Conservation (phyloP, 2,797 vertebrate genomes). For the Enteromius anoplus region DNA sequence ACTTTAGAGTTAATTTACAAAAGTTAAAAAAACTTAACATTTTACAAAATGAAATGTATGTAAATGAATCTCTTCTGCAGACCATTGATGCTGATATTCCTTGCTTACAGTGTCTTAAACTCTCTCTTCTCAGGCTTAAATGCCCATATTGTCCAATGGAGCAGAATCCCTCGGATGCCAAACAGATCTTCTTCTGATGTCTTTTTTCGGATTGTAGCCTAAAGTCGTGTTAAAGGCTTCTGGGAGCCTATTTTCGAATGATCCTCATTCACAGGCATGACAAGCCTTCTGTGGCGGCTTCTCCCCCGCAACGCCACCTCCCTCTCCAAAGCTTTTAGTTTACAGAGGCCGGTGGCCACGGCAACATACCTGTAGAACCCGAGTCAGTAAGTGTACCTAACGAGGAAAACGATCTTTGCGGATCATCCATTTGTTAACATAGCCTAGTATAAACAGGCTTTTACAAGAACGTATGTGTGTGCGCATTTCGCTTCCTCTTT, state of each 20-base stretch:
- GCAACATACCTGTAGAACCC: slow-evolving; percentile 64
- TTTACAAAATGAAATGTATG: background rate
- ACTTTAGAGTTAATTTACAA: background rate
- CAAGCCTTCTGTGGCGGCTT: slow-evolving; percentile 53
- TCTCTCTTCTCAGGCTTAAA: slow-evolving; percentile 80
- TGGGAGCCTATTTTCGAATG: slow-evolving; percentile 44
- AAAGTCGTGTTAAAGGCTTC: slow-evolving; percentile 17
- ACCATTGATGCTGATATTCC: background rate
- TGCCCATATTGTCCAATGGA: slow-evolving; percentile 94
- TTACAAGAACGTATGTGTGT: slow-evolving; percentile 67
- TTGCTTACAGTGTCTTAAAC: background rate
- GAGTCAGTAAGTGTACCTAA: slow-evolving; percentile 65
- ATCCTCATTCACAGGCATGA: slow-evolving; percentile 46
- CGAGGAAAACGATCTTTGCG: slow-evolving; percentile 65
- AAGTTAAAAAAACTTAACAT: background rate
- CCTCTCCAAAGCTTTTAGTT: slow-evolving; percentile 67
- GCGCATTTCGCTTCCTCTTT: slow-evolving; percentile 57
- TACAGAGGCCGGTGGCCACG: slow-evolving; percentile 67
- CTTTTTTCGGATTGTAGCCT: slow-evolving; percentile 8
- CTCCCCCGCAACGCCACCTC: slow-evolving; percentile 65
- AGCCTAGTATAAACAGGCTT: slow-evolving; percentile 72
- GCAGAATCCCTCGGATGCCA: slow-evolving; percentile 91
- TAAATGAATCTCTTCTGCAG: background rate
- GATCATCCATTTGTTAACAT: slow-evolving; percentile 68
- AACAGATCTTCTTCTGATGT: slow-evolving; percentile 91